These are phyloP conservation scores for Drosophila demipolita DNA, from an alignment of 2,888 invertebrate species.

Conservation along the genomic window DNA sequence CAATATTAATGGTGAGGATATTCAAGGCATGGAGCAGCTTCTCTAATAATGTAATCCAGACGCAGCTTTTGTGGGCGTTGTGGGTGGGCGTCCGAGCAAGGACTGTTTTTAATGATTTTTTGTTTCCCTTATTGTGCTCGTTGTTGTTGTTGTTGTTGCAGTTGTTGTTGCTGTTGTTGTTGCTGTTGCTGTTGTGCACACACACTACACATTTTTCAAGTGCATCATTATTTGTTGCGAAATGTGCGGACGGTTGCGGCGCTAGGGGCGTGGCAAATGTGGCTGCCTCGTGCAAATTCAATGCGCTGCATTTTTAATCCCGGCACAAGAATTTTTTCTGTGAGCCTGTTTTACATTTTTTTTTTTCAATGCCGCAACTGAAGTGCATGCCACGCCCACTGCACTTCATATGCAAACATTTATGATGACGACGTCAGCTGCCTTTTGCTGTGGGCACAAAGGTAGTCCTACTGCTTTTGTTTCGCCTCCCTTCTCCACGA, in stretches of 20 bases:
- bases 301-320: conserved; percentile 80
- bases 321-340: conserved; percentile 62
- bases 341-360: background rate
- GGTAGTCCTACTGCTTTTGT: conserved; percentile 71
- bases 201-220: conserved; percentile 73
- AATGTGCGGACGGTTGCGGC: conserved; percentile 34
- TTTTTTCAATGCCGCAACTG: conserved; percentile 75
- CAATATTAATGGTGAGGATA: conserved; percentile 77
- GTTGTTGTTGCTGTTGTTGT: conserved; percentile 34
- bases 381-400: conserved; percentile 72
- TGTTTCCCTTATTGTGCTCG: conserved; percentile 13
- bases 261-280: conserved; percentile 27
- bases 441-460: conserved; percentile 58
- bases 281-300: conserved; percentile 68
- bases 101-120: conserved; percentile 72
- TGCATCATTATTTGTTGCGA: conserved; percentile 79
- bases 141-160: conserved; percentile 25
- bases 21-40: conserved; percentile 43
- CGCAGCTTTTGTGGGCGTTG: conserved; percentile 16
- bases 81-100: conserved; percentile 21
- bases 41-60: conserved; percentile 59
- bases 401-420: conserved; percentile 79
- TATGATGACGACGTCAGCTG: conserved; percentile 63
- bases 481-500: conserved; percentile 19
- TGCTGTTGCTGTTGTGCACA: conserved; percentile 46